Evolutionary conservation across 2,113 vertebrate genomes (phyloP).

Genomic region (Tetraodon nigroviridis): DNA sequence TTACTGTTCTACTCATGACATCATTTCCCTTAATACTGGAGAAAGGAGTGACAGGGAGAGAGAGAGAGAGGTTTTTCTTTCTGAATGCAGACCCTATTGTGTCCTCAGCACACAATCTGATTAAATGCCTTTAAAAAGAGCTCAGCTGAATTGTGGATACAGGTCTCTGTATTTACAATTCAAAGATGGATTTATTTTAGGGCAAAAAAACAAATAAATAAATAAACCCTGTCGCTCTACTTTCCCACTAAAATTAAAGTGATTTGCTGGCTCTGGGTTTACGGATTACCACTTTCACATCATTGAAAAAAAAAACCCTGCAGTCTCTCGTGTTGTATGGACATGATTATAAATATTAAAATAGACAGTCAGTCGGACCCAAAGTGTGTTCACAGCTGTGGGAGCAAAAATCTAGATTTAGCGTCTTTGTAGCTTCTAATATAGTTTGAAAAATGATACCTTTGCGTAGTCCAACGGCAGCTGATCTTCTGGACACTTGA

Average conservation of each 20-base stretch:
- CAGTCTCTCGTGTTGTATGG: no score
- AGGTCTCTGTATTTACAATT: conserved; percentile 3
- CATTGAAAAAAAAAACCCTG: background rate
- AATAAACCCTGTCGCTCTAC: conserved; percentile 1
- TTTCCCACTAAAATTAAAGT: conserved; percentile 18
- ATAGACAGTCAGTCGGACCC: no score
- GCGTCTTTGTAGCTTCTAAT: background rate
- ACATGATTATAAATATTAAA: no score
- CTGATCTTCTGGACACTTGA: conserved; percentile 91
- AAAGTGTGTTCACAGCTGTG: background rate
- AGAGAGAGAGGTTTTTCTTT: conserved; percentile 19
- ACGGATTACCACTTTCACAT: conserved; percentile 15
- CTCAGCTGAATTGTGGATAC: conserved; percentile 35
- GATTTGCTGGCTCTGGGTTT: conserved; percentile 18
- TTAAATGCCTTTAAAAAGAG: conserved; percentile 38
- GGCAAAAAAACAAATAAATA: no score
- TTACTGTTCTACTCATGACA: conserved; percentile 1
- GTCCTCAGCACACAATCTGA: conserved; percentile 32
- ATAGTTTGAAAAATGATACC: conserved; percentile 64
- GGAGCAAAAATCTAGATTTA: background rate
- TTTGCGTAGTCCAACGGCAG: conserved; percentile 90
- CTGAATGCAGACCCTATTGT: conserved; percentile 26
- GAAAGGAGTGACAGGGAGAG: background rate
- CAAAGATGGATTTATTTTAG: conserved; percentile 14
- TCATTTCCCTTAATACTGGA: no score